Evolutionary conservation across 2,888 invertebrate genomes (phyloP), one percentile per base, ranked within the genome.

Genomic region (Hedya salicella): DNA sequence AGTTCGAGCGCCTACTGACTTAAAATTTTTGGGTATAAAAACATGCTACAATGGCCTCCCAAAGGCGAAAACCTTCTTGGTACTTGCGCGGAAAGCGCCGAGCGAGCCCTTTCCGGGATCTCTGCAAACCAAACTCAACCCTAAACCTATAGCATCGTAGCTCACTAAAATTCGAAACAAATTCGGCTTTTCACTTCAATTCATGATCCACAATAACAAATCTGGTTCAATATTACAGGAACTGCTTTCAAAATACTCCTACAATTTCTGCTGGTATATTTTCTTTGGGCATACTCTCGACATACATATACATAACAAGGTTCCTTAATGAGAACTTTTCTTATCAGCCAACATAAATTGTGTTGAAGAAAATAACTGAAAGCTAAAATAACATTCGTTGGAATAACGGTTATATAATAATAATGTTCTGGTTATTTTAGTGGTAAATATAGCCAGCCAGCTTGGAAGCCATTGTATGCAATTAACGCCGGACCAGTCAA

Each of bases 21-120:
- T 92, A 91, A 92, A 92, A 92, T 92, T 92, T 92, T 92, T 92
- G 91, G 92, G 92, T 87, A 92, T 92, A 92, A 92, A 92, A 92
- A 92, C 92, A 92, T 89, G 91, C 91, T 92, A 92, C 92, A 91
- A 92, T 92, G 87, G 91, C 89, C 91, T 88, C 84, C 88, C 81
- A 70, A 67, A 71, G 86, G 91, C 82, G 32, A 69, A 74, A 71
- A 14, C 70, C 65, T 70, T 84, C 88, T 91, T 91, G 91, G 81
- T 91, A 81, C 90, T 91, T 80, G 78, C 74, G 68, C 74, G 68
- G 73, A 59, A 53, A 61, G 54, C 62, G 46, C 40, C 50, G 46
- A 21, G n/a, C 16, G 42, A 40, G 48, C 61, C 32, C 42, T 66
- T 66, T 54, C 66, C 60, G 66, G 66, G 60, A 25, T 54, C 14